Conservation (phyloP, 1,140 invertebrate genomes). For the Rhynchophorus ferrugineus region DNA sequence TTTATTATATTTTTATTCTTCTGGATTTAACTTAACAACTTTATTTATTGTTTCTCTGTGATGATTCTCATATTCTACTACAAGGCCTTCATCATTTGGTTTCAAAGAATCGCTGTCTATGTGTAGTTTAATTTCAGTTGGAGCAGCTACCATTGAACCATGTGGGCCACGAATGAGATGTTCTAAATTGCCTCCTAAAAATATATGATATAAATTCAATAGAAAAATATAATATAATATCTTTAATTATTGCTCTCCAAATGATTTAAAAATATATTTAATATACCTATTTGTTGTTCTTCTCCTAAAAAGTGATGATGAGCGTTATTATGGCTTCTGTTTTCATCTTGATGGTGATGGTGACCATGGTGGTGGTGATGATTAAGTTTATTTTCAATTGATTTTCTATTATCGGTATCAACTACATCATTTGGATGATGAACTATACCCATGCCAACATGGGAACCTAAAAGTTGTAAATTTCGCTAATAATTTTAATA, state of each 20-base stretch:
- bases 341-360: slow-evolving; percentile 7
- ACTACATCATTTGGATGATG: slow-evolving; percentile 16
- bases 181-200: slow-evolving; percentile 27
- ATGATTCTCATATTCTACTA: slow-evolving; percentile 36
- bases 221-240: background rate
- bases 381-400: background rate
- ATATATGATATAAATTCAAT: background rate
- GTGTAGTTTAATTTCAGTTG: slow-evolving; percentile 35
- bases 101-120: slow-evolving; percentile 35
- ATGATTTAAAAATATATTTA: background rate
- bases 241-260: background rate
- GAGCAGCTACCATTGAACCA: slow-evolving; percentile 37
- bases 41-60: slow-evolving; percentile 4
- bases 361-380: slow-evolving; percentile 9
- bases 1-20: background rate
- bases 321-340: slow-evolving; percentile 13
- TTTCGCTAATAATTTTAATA: background rate
- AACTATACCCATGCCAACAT: slow-evolving; percentile 31
- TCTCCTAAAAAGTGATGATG: slow-evolving; percentile 30
- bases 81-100: slow-evolving; percentile 38
- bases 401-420: slow-evolving; percentile 6
- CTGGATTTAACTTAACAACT: slow-evolving; percentile 10
- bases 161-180: slow-evolving; percentile 38
- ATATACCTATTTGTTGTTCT: slow-evolving; percentile 24
- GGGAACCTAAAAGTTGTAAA: slow-evolving; percentile 18